Evolutionary conservation across 2,888 invertebrate species (phyloP).

Genomic region (Lampropteryx suffumata): DNA sequence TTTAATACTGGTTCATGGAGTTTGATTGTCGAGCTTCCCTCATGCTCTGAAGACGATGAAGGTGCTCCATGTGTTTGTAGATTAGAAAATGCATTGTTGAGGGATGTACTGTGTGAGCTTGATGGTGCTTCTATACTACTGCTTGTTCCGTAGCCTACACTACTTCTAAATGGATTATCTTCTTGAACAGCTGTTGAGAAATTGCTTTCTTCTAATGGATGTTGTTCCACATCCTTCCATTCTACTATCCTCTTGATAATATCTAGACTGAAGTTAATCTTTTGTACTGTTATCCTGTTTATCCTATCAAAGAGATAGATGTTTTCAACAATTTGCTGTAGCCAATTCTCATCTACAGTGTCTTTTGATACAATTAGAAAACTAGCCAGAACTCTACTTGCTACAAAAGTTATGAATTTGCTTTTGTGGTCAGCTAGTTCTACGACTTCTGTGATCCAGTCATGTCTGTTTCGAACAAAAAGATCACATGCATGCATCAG

Average conservation of each 20-base stretch:
- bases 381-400: constrained; percentile 90
- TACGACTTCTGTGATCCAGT: constrained; percentile 92
- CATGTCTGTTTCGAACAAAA: constrained; percentile 90
- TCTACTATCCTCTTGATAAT: constrained; percentile 94
- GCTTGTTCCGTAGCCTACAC: constrained; percentile 54
- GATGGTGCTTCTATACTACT: constrained; percentile 51
- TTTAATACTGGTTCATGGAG: constrained; percentile 72
- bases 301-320: constrained; percentile 85
- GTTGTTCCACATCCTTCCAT: constrained; percentile 92
- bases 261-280: constrained; percentile 92
- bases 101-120: constrained; percentile 58
- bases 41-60: constrained; percentile 63
- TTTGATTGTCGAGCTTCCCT: constrained; percentile 57
- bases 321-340: constrained; percentile 89
- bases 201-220: constrained; percentile 89
- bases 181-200: constrained; percentile 63
- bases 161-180: constrained; percentile 72
- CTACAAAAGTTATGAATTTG: constrained; percentile 91
- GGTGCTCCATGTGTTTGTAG: constrained; percentile 68
- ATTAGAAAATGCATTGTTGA: constrained; percentile 75
- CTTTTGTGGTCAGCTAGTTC: constrained; percentile 90
- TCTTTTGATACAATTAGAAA: constrained; percentile 93
- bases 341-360: constrained; percentile 90
- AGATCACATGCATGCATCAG: constrained; percentile 91
- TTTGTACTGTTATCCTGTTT: constrained; percentile 86